These are phyloP conservation scores for Garrulus glandarius DNA, from an alignment of 2,797 vertebrate genomes.

Conservation along the genomic window DNA sequence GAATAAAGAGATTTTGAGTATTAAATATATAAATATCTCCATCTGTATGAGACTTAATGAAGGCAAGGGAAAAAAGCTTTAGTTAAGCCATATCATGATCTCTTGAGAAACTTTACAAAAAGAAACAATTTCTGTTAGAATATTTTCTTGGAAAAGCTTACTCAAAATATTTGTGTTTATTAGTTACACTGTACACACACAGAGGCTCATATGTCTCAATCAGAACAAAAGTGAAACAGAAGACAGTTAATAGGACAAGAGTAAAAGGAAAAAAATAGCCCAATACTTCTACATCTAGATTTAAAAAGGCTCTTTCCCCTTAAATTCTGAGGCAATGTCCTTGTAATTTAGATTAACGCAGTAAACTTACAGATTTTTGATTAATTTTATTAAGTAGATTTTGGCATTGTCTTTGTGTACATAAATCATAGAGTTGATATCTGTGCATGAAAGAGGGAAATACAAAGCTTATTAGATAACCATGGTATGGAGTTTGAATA, in stretches of 20 bases:
- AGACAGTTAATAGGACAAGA: background rate
- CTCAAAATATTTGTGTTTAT: background rate
- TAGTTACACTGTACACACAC: background rate
- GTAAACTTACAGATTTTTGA: background rate
- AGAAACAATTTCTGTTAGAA: background rate
- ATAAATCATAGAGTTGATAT: background rate
- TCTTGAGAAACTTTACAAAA: background rate
- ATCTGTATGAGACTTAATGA: background rate
- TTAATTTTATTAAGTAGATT: background rate
- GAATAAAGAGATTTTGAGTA: background rate
- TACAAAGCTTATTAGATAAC: background rate
- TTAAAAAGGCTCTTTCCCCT: background rate
- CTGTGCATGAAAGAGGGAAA: background rate
- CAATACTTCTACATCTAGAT: background rate
- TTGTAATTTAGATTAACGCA: background rate
- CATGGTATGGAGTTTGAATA: background rate
- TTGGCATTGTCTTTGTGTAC: background rate
- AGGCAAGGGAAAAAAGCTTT: background rate
- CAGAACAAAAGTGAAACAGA: background rate
- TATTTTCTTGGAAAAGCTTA: background rate
- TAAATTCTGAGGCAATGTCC: background rate
- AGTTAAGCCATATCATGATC: background rate
- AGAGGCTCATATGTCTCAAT: background rate
- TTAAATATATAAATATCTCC: background rate
- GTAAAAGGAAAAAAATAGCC: background rate